Conservation (phyloP, 2,888 invertebrate genomes). For the Hymenopus coronatus region DNA sequence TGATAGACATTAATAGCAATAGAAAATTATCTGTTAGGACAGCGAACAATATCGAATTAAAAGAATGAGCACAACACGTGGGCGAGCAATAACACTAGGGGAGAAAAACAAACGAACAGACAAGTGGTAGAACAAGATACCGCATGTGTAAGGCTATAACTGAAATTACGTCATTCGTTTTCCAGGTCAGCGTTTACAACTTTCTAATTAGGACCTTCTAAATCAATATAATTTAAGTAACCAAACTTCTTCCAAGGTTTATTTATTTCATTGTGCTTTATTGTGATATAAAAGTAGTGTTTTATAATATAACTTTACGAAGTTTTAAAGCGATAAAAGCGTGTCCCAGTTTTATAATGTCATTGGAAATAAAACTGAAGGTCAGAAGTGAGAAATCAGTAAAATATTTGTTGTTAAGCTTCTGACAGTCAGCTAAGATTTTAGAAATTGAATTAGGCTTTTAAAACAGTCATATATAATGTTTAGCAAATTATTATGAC, state of each 20-base stretch:
- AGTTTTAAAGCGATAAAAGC: background rate
- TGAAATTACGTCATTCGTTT: background rate
- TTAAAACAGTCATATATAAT: no score
- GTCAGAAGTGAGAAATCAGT: background rate
- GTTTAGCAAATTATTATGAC: no score
- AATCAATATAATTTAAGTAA: background rate
- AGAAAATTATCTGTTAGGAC: background rate
- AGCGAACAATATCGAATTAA: background rate
- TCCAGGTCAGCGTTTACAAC: background rate
- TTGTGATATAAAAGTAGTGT: background rate
- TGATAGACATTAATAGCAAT: background rate
- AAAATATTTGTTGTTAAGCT: no score
- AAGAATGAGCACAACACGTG: background rate
- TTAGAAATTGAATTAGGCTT: no score
- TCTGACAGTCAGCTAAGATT: no score
- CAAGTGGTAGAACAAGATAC: background rate
- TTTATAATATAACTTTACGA: background rate
- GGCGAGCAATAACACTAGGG: background rate
- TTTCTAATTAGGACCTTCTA: background rate
- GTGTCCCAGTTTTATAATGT: background rate
- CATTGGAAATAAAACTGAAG: background rate
- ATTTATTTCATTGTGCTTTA: background rate
- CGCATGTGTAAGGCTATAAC: background rate
- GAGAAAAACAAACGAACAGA: background rate
- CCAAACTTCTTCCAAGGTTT: background rate